These are phyloP conservation scores for Eustalomyia histrio DNA, from an alignment of 2,888 invertebrate genomes.

Conservation along the genomic window DNA sequence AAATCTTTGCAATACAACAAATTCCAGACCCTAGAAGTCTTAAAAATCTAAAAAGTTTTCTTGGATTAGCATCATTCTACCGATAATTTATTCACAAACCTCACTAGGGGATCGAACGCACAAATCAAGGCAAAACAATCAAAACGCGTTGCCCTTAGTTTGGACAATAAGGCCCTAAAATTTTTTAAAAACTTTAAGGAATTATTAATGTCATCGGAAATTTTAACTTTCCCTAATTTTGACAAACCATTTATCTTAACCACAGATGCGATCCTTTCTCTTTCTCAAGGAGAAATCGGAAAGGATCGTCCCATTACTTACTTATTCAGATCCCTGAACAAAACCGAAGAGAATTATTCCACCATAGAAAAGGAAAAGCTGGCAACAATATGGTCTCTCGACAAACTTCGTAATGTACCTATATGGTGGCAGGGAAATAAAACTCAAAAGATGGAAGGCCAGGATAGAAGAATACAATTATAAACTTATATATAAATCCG, in stretches of 20 bases:
- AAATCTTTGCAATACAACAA: slow-evolving; percentile 9
- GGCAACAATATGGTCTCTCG: slow-evolving; percentile 47
- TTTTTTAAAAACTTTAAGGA: slow-evolving; percentile 43
- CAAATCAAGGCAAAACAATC: slow-evolving; percentile 45
- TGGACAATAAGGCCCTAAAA: slow-evolving; percentile 22
- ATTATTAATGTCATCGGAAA: slow-evolving; percentile 42
- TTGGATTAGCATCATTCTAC: slow-evolving; percentile 45
- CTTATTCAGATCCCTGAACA: slow-evolving; percentile 36
- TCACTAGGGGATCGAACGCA: slow-evolving; percentile 40
- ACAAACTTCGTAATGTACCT: slow-evolving; percentile 31
- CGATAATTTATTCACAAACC: slow-evolving; percentile 40
- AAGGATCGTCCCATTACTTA: slow-evolving; percentile 36
- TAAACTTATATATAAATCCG: too few species aligned
- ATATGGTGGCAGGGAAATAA: slow-evolving; percentile 42
- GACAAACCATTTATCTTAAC: slow-evolving; percentile 43
- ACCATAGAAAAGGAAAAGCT: slow-evolving; percentile 57
- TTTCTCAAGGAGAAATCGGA: slow-evolving; percentile 50
- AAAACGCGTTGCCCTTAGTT: slow-evolving; percentile 21
- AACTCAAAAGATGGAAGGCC: not conserved
- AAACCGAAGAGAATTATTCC: slow-evolving; percentile 51
- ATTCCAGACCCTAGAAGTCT: slow-evolving; percentile 35
- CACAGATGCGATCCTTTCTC: slow-evolving; percentile 58
- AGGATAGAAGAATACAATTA: too few species aligned
- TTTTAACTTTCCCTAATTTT: slow-evolving; percentile 40
- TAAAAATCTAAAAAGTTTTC: slow-evolving; percentile 48